phyloP scores from a whole-genome alignment of 2,888 invertebrate genomes.

The Tipula helvola region DNA sequence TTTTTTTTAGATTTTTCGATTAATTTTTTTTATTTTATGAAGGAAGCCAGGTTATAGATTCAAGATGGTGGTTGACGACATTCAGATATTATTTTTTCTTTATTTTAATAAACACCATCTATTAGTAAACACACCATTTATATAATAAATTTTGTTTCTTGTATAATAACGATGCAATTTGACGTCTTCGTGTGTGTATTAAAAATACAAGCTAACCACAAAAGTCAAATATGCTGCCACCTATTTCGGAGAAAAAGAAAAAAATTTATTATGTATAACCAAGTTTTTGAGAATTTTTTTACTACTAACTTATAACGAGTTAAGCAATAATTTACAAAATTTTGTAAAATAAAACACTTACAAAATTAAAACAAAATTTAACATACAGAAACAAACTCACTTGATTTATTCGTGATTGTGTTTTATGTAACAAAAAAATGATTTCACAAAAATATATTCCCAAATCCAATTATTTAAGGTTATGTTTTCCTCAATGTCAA shows the following conservation, averaged over 20 bases:
- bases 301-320: not conserved
- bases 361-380: not conserved
- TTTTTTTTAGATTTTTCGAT: not conserved
- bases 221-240: not conserved
- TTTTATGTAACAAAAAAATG: not conserved
- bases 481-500: not conserved
- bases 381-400: not conserved
- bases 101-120: not conserved
- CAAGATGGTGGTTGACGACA: slow-evolving; percentile 13
- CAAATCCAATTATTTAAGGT: not conserved
- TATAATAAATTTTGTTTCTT: not conserved
- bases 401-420: not conserved
- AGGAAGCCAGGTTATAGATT: slow-evolving; percentile 25
- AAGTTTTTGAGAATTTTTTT: not conserved
- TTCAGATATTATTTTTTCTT: not conserved
- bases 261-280: not conserved
- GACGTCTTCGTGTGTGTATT: not conserved
- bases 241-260: not conserved
- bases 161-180: not conserved
- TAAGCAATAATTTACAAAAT: not conserved
- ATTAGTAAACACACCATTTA: slow-evolving; percentile 5
- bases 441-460: not conserved
- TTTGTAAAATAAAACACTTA: not conserved
- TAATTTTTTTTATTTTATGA: slow-evolving; percentile 19
- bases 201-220: not conserved